Evolutionary conservation across 2,113 vertebrate species (phyloP), one percentile per base, ranked within the genome.

Genomic region (Protomyctophum bolini): DNA sequence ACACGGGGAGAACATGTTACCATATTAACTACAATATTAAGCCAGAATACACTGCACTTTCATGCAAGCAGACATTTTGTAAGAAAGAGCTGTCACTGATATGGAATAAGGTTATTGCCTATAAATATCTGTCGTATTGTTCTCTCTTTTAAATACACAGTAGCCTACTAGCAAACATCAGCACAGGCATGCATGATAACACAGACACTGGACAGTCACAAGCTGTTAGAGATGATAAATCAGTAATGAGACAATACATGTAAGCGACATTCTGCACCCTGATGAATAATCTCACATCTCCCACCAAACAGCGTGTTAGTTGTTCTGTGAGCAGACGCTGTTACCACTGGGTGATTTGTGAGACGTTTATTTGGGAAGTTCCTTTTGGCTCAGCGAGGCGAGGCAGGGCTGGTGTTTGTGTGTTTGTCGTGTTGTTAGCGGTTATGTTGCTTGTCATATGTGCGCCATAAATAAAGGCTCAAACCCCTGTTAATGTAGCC

Each of bases 391-490:
- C 50, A 52, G 50, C 0, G 29, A n/a, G 54, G 9, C 62, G 58
- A 70, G 12, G 80, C 76, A 75, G 33, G 33, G 33, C 80, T 79
- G 85, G 72, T 86, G 82, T 88, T 86, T 88, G 83, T 82, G 82
- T 87, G 88, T 88, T 91, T 91, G 89, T 89, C 77, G 75, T 79
- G 77, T 87, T 86, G 86, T 91, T 87, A 84, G 87, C 61, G 83
- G 85, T 90, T 84, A 87, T 91, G 88, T 87, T 87, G 80, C 87
- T 83, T 90, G 91, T 91, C 91, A 87, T 87, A 86, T 89, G 80
- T 86, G 74, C 58, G 76, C 84, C 88, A 87, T 86, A 91, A 90
- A 91, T 91, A 92, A 87, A 86, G 75, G 69, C 67, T 83, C 81
- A 41, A 41, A 41, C 66, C 64, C 81, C 82, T 59, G 64, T 74